Evolutionary conservation across 2,113 vertebrate species (phyloP), one percentile per base, ranked within the genome.

Genomic region (Xiphophorus hellerii): DNA sequence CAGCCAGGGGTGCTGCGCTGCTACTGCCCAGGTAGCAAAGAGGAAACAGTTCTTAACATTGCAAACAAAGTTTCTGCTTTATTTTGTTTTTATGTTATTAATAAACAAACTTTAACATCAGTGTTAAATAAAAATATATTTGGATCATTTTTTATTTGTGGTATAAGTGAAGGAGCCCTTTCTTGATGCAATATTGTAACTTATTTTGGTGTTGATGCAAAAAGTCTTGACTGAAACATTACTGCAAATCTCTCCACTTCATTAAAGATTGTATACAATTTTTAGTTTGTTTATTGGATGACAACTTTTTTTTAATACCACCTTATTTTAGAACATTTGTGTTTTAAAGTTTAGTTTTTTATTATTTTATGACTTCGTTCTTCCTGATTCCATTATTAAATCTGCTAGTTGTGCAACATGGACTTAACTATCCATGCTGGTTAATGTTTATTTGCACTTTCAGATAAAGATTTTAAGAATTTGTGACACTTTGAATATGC

Each of bases 1-100:
- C 98, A 99, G 84, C 98, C 98, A 0, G 98, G 98, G 29, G 98
- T 99, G 73, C 95, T 99, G 86, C 97, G 98, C 82, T 99, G 97
- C 93, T 99, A 99, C 93, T 99, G 98, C 91, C 97, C 97, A 94
- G 97, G 97, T 98, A 92, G 95, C 93, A 79, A 27, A 11, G 1
- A 69, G 42, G 61, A 63, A 15, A 58, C 51, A 58, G 10, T 58
- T 9, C 25, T 31, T 17, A 62, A 6, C 28, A 20, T 62, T 31
- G 30, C 15, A 63, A 10, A 37, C 2, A 37, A 37, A 37, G 30
- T 14, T 20, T 20, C 30, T 58, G 51, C 51, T 58, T n/a, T 48
- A 20, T 7, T 17, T 48, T 48, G 44, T 48, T 48, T 48, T 48
- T 20, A 48, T 48, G 5, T 48, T 48, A 17, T 48, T 20, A 44